Evolutionary conservation across 2,113 vertebrate genomes (phyloP).

Genomic region (Cheilinus undulatus): DNA sequence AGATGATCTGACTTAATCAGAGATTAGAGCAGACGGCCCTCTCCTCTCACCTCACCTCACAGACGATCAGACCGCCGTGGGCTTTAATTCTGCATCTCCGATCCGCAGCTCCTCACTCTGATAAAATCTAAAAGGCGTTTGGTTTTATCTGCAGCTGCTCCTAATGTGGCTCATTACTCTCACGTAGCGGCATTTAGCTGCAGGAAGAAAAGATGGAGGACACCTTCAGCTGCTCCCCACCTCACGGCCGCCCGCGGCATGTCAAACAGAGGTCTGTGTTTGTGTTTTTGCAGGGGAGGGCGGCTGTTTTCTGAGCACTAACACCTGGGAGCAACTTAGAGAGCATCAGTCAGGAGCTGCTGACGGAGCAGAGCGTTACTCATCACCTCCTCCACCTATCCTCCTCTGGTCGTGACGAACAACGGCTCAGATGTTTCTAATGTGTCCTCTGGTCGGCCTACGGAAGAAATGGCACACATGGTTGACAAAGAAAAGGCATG

Average conservation of each 20-base stretch:
- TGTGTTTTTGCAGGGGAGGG: neutral
- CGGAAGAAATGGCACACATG: neutral
- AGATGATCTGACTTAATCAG: conserved; percentile 18
- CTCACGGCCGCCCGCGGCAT: neutral
- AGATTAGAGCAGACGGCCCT: conserved; percentile 7
- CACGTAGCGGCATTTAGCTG: conserved; percentile 24
- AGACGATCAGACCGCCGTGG: conserved; percentile 18
- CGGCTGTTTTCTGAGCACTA: conserved; percentile 5
- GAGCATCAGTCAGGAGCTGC: conserved; percentile 30
- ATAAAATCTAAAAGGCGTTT: conserved; percentile 64
- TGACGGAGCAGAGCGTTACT: conserved; percentile 12
- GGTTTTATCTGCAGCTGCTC: conserved; percentile 55
- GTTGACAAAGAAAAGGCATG: neutral
- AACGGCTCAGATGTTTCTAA: conserved; percentile 6
- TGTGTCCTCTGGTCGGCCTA: neutral
- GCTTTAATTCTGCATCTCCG: conserved; percentile 49
- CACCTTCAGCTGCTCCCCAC: conserved; percentile 12
- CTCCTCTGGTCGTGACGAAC: neutral
- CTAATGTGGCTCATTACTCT: conserved; percentile 73
- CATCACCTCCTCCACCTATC: conserved; percentile 15
- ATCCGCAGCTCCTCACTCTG: conserved; percentile 41
- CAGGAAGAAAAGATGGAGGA: conserved; percentile 8
- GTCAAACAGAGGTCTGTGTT: conserved; percentile 2
- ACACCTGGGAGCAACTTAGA: conserved; percentile 39
- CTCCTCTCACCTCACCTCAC: neutral